Evolutionary conservation across 1,140 invertebrate species (phyloP).

Genomic region (Liolophura sinensis): DNA sequence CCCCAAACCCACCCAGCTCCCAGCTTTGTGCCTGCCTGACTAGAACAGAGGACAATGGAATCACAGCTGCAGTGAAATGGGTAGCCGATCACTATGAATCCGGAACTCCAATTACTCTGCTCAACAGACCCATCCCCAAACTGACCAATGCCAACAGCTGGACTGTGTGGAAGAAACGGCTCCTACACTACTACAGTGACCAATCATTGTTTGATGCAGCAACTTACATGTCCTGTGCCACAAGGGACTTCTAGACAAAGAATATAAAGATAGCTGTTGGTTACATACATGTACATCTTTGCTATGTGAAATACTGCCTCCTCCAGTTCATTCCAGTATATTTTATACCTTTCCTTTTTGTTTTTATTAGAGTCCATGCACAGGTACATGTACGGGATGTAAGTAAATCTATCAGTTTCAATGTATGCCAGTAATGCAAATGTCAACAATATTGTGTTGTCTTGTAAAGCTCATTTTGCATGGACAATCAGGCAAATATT

Average conservation of each 20-base stretch:
- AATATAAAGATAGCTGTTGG: no score
- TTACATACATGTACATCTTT: no score
- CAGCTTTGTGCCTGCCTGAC: constrained; percentile 20
- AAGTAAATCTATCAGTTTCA: no score
- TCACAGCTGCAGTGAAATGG: constrained; percentile 36
- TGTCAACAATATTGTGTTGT: no score
- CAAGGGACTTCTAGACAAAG: constrained; percentile 7
- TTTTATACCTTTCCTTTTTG: no score
- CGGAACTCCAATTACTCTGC: constrained; percentile 44
- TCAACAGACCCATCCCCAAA: constrained; percentile 44
- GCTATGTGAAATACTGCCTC: no score
- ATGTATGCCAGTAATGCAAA: no score
- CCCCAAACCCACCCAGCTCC: constrained; percentile 13
- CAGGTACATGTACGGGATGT: no score
- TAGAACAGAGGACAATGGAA: constrained; percentile 24
- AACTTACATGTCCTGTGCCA: constrained; percentile 35
- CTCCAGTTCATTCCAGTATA: no score
- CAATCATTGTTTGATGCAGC: constrained; percentile 36
- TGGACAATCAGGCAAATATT: no score
- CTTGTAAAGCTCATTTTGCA: no score
- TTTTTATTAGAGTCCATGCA: no score
- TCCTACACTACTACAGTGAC: constrained; percentile 40
- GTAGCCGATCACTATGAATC: constrained; percentile 41
- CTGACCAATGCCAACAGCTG: constrained; percentile 34
- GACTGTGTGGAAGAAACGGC: constrained; percentile 36